Evolutionary conservation across 2,797 vertebrate species (phyloP), one percentile per base, ranked within the genome.

Genomic region (Borostomias antarcticus): DNA sequence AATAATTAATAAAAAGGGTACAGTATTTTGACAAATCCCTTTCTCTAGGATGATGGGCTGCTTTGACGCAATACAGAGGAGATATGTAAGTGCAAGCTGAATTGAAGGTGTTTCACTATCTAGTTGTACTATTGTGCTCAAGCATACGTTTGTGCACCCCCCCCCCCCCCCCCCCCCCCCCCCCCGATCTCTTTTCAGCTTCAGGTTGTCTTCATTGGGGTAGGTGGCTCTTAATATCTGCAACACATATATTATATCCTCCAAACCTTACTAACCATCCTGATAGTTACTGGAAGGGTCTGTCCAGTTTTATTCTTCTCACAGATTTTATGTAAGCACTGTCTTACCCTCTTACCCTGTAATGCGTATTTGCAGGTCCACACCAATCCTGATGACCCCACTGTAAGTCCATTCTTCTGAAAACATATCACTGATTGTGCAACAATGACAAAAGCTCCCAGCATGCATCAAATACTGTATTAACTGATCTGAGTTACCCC

Each of bases 31-130:
- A 59, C 37, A 15, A 43, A 1, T 13, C 7, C 25, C 73, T 35
- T 57, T 66, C 60, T 74, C 1, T 69, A 98, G 96, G 97, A 90
- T 98, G 91, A 91, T 96, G 82, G 97, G 97, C 70, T 96, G 95
- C 80, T 98, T 98, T 26, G 96, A 98, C 87, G 97, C 96, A 62
- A 83, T 99, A 73, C 94, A 98, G 85, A 98, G 89, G 83, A 94
- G 94, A 90, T 99, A 96, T 25, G 97, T 98, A 91, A 96, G 97
- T 95, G 51, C 48, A 62, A 73, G 28, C 61, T 8, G 63, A 23
- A 3, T 5, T 60, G 37, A 17, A 26, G 17, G 47, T 21, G 10
- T 66, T 45, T 51, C 15, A 62, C 8, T 54, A 17, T 60, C 65
- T 5, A 6, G 3, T 17, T 45, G 40, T 9, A 45, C n/a, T 43